These are phyloP conservation scores for Drosophila leonis DNA, from an alignment of 2,888 invertebrate genomes.

Conservation along the genomic window DNA sequence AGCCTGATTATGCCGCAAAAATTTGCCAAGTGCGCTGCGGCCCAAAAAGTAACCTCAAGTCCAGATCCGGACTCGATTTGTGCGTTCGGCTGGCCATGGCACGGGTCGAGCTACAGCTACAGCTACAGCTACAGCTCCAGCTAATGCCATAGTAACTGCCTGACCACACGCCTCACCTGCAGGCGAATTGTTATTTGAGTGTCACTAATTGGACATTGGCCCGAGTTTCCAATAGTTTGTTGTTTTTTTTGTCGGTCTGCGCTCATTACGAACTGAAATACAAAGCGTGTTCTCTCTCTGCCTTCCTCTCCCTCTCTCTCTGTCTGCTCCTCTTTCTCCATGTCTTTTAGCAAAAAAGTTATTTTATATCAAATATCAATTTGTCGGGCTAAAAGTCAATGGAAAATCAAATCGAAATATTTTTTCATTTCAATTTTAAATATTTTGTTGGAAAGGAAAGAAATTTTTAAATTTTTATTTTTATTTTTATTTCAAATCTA, in stretches of 20 bases:
- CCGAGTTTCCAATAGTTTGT: slow-evolving; percentile 71
- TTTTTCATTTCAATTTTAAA: background rate
- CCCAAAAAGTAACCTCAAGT: slow-evolving; percentile 48
- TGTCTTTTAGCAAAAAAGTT: background rate
- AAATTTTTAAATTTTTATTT: too few relatives aligned
- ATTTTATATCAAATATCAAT: slow-evolving; percentile 4
- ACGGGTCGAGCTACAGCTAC: background rate
- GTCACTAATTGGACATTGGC: slow-evolving; percentile 74
- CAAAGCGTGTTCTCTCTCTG: background rate
- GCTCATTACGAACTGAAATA: slow-evolving; percentile 47
- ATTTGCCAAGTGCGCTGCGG: slow-evolving; percentile 78
- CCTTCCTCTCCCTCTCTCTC: background rate
- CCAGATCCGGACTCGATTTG: slow-evolving; percentile 7
- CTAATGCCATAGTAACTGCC: slow-evolving; percentile 1
- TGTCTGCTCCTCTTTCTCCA: background rate
- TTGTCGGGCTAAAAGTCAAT: background rate
- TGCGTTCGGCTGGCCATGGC: background rate
- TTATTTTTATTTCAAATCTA: too few relatives aligned
- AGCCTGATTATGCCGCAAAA: slow-evolving; percentile 75
- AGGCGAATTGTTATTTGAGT: slow-evolving; percentile 64
- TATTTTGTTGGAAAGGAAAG: background rate
- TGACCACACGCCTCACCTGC: slow-evolving; percentile 9
- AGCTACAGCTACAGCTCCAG: background rate
- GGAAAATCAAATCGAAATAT: background rate
- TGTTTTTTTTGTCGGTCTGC: slow-evolving; percentile 3